Percentiles rank a stretch among this genome's conserved stretches.
Conservation (phyloP, 2,797 vertebrate species). For the Phataginus tricuspis region DNA sequence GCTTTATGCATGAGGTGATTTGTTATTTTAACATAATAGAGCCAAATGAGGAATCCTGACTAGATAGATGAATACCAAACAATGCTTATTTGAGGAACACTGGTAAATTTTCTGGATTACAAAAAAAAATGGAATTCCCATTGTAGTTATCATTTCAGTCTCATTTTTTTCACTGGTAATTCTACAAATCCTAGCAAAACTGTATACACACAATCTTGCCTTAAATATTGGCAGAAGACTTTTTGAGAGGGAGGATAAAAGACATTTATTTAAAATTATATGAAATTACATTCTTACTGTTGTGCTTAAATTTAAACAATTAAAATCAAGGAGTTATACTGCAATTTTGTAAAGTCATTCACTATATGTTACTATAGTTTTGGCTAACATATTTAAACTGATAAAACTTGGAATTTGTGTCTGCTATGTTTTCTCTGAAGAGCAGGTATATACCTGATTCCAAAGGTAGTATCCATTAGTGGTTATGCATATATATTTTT, state of each 20-base stretch:
- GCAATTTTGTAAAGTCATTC: not conserved
- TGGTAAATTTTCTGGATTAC: not conserved
- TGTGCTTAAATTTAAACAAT: not conserved
- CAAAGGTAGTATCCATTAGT: not conserved
- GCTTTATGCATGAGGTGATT: constrained; percentile 20
- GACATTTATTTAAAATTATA: not conserved
- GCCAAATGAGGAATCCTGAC: constrained; percentile 13
- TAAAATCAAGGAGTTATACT: not conserved
- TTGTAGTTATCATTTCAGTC: not conserved
- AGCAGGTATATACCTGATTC: not conserved
- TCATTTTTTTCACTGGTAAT: constrained; percentile 22
- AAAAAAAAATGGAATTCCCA: not conserved
- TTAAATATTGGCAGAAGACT: constrained; percentile 16
- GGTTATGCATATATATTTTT: not conserved
- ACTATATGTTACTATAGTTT: not conserved
- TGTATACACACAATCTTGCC: not conserved
- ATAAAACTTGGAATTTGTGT: not conserved
- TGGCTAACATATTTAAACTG: not conserved
- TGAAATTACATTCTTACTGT: not conserved
- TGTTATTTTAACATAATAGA: constrained; percentile 59
- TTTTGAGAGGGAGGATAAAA: not conserved
- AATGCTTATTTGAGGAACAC: constrained; percentile 17
- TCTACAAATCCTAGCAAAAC: not conserved
- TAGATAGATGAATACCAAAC: constrained; percentile 38
- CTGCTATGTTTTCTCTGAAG: not conserved